Evolutionary conservation across 2,797 vertebrate species (phyloP).

Genomic region (Zenarchopterus dispar): DNA sequence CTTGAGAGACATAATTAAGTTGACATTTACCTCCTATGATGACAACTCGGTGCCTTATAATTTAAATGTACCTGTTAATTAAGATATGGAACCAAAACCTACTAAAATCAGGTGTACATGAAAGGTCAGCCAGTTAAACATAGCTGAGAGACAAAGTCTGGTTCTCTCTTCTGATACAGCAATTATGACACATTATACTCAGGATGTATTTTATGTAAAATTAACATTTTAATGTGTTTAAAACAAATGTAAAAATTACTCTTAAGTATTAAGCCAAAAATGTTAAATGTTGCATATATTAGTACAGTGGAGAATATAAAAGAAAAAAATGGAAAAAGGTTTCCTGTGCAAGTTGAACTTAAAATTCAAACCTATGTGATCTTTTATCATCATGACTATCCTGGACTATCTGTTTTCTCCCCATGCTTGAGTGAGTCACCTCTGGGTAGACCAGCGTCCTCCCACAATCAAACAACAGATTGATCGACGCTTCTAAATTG

Average conservation of each 20-base stretch:
- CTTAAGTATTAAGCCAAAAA: too few species aligned
- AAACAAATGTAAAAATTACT: too few species aligned
- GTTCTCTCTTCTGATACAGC: conserved; percentile 6
- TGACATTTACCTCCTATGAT: conserved; percentile 21
- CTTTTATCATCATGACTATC: not conserved
- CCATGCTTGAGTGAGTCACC: too few species aligned
- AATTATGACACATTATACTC: conserved; percentile 4
- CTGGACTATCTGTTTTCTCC: too few species aligned
- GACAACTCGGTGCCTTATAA: conserved; percentile 19
- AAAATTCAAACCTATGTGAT: not conserved
- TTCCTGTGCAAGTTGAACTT: not conserved
- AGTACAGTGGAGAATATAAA: too few species aligned
- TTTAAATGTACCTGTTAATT: conserved; percentile 21
- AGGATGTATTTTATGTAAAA: not conserved
- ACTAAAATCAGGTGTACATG: conserved; percentile 3
- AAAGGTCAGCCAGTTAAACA: conserved; percentile 15
- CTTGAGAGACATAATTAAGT: conserved; percentile 12
- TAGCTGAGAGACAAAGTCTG: conserved; percentile 16
- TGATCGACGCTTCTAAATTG: too few species aligned
- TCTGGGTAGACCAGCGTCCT: too few species aligned
- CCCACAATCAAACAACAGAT: too few species aligned
- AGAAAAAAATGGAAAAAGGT: not conserved
- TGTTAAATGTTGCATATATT: too few species aligned
- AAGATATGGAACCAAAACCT: conserved; percentile 20
- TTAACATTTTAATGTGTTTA: not conserved